Evolutionary conservation across 2,888 invertebrate genomes (phyloP), one percentile per base, ranked within the genome.

Genomic region (Tuberolachnus salignus): DNA sequence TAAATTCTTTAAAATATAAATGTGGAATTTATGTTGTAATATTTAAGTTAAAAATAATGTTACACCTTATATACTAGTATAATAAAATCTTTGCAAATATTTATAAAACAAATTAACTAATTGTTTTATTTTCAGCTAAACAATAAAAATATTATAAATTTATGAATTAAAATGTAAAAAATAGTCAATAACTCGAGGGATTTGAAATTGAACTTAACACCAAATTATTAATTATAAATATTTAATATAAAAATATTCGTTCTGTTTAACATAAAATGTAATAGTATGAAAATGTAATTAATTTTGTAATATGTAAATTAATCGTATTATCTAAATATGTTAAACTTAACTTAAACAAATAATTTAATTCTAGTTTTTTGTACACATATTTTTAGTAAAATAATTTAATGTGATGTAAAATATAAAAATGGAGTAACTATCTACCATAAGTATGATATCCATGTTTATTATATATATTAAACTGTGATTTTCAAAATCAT

Each of bases 321-420:
- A 10, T 72, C 19, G 16, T 49, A 51, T 42, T 49, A 49, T 34
- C 26, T 61, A 49, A 72, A 49, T 61, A 34, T 34, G 6, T 34
- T 34, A 4, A 34, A 34, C 34, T 49, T 14, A 61, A 26, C 71
- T 71, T 26, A 49, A 55, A n/a, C n/a, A 44, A 44, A 59, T 70
- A 57, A 44, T 70, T 44, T 55, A 42, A 11, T 10, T 26, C n/a
- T 34, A 26, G 8, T 34, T 53, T 16, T 19, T 42, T 23, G 23
- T 73, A 63, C 13, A 74, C 19, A 10, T 42, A 42, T 42, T 34
- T 44, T 23, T 14, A 53, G 53, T 49, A 49, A 72, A 26, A 72
- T 49, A 72, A 3, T 59, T 49, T 49, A 63, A 53, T 46, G 66
- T 75, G 75, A 75, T 75, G 75, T 75, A 66, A 75, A 57, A 63